These are phyloP conservation scores for Staurois parvus DNA, from an alignment of 2,797 vertebrate genomes.

Conservation along the genomic window DNA sequence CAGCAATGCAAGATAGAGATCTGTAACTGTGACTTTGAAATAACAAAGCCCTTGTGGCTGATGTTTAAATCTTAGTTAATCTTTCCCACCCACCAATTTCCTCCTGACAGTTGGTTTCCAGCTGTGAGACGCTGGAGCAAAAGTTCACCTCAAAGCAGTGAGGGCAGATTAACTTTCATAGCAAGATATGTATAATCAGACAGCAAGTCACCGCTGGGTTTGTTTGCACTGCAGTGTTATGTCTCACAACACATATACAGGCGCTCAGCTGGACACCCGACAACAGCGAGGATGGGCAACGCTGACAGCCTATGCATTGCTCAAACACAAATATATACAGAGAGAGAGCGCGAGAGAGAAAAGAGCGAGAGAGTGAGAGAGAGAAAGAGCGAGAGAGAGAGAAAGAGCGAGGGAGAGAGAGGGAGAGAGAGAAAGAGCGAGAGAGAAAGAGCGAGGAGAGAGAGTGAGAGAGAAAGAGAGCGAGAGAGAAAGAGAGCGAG, in stretches of 20 bases:
- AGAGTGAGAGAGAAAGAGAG: too few relatives aligned
- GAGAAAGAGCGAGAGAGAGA: too few relatives aligned
- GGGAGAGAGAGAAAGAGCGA: too few relatives aligned
- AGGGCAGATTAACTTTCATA: slow-evolving; percentile 70
- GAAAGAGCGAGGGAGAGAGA: too few relatives aligned
- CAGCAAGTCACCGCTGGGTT: slow-evolving; percentile 19
- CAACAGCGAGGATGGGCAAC: slow-evolving; percentile 8
- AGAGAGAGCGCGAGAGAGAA: too few relatives aligned
- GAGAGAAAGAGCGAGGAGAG: too few relatives aligned
- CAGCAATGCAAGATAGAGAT: slow-evolving; percentile 60
- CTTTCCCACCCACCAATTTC: slow-evolving; percentile 75
- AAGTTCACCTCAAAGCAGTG: slow-evolving; percentile 68
- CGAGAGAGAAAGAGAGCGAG: too few relatives aligned
- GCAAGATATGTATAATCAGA: slow-evolving; percentile 17
- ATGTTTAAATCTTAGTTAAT: slow-evolving; percentile 74
- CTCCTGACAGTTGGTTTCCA: slow-evolving; percentile 69
- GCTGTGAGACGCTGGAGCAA: slow-evolving; percentile 66
- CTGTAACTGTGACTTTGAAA: slow-evolving; percentile 69
- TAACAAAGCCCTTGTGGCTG: slow-evolving; percentile 69
- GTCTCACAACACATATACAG: slow-evolving; percentile 39
- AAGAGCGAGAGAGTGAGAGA: too few relatives aligned
- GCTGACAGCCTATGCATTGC: background rate
- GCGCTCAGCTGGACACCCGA: slow-evolving; percentile 36
- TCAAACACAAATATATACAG: background rate
- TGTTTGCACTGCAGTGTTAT: slow-evolving; percentile 51